phyloP scores from a whole-genome alignment of 2,797 vertebrate species.

The Sebastes vulpes region DNA sequence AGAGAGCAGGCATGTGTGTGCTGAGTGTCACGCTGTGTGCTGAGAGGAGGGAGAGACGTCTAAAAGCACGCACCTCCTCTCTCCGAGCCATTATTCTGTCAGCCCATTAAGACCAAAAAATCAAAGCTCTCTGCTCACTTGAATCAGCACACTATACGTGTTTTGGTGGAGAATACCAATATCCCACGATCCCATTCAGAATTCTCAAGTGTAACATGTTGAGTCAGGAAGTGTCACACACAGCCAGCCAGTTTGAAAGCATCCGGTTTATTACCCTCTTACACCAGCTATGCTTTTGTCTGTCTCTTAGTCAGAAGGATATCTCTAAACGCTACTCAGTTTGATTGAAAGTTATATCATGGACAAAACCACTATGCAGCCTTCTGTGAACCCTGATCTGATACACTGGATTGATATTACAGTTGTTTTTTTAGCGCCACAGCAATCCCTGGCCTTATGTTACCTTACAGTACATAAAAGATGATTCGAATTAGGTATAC shows the following conservation, averaged over 20 bases:
- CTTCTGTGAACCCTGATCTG: background rate
- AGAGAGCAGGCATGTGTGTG: background rate
- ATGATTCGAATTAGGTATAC: background rate
- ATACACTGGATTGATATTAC: background rate
- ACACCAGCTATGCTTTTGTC: background rate
- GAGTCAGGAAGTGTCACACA: background rate
- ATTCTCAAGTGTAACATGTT: background rate
- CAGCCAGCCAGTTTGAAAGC: conserved; percentile 11
- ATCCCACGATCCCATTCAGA: background rate
- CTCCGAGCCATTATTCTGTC: conserved; percentile 20
- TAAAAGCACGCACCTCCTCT: conserved; percentile 13
- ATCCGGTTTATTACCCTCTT: background rate
- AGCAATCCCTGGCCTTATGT: background rate
- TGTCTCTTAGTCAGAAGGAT: background rate
- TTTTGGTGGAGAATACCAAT: conserved; percentile 16
- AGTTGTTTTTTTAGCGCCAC: too few species aligned
- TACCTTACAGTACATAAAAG: background rate
- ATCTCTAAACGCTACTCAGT: background rate
- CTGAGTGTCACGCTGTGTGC: conserved; percentile 22
- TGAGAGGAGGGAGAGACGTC: conserved; percentile 8
- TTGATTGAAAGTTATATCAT: background rate
- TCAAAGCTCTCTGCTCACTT: conserved; percentile 18
- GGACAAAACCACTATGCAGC: background rate
- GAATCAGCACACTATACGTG: conserved; percentile 4
- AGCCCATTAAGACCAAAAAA: conserved; percentile 32